Conservation (phyloP, 2,113 vertebrate species). For the Sinocyclocheilus grahami region DNA sequence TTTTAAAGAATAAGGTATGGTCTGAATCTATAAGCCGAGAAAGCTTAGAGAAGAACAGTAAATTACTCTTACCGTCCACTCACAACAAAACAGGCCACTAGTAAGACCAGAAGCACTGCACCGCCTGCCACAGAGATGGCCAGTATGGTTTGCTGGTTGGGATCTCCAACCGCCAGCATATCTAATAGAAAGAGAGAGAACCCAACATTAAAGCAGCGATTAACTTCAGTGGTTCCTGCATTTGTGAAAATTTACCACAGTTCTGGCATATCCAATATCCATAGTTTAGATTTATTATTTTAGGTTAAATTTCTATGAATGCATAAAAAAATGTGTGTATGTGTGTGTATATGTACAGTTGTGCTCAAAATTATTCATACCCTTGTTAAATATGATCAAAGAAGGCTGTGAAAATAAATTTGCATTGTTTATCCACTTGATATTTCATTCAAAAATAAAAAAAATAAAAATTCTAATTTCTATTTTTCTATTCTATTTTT, state of each 20-base stretch:
- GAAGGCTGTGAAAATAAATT: too few species aligned
- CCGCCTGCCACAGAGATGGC: conserved; percentile 82
- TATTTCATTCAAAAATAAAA: too few species aligned
- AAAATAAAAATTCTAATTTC: too few species aligned
- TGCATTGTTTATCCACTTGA: too few species aligned
- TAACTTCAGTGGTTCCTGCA: not conserved
- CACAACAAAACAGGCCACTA: conserved; percentile 83
- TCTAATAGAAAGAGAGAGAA: conserved; percentile 64
- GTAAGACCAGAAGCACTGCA: conserved; percentile 78
- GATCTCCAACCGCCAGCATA: conserved; percentile 81
- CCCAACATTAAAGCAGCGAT: not conserved
- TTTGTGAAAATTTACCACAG: not conserved
- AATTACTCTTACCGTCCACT: conserved; percentile 73
- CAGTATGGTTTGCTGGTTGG: conserved; percentile 82
- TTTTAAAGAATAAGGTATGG: not conserved
- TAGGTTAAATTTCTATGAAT: too few species aligned
- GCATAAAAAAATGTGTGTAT: too few species aligned
- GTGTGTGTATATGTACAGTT: too few species aligned
- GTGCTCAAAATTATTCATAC: too few species aligned
- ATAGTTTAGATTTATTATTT: not conserved
- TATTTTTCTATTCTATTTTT: too few species aligned
- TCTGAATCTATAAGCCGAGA: not conserved
- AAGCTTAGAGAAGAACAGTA: not conserved
- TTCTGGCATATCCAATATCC: not conserved
- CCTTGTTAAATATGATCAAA: too few species aligned